Evolutionary conservation across 1,140 invertebrate species (phyloP), one percentile per base, ranked within the genome.

Genomic region (Leguminivora glycinivorella): DNA sequence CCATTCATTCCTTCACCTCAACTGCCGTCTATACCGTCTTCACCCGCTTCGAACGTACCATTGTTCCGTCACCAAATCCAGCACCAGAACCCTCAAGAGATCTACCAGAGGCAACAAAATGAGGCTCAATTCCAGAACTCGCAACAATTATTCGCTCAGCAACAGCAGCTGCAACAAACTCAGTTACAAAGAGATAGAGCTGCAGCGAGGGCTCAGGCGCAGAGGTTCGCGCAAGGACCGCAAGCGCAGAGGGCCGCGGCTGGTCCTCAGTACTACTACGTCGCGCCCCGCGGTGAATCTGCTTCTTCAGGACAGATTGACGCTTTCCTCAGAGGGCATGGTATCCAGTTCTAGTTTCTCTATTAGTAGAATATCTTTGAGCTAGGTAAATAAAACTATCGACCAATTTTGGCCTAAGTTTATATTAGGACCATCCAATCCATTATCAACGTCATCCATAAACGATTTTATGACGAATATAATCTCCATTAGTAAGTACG

Each of bases 301-400:
- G 84, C 92, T n/a, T 92, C 94, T 7, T 90, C 92, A 31, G 95
- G 95, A 19, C 96, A 96, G 82, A 96, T 97, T 80, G 96, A 96
- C 83, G 95, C 96, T 40, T 97, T 96, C 89, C 93, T 97, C 47
- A 93, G 95, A 83, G 95, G 94, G 43, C 94, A 95, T 81, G 94
- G 94, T 80, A 93, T 95, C 77, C 92, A 93, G 75, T 94, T 94
- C 84, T 95, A 93, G 82, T 82, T 79, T 66, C 19, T 70, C 74
- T 82, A 79, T 73, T 52, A 63, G 58, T 63, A 63, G 71, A 79
- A 70, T 63, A 79, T 79, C 78, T 75, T 74, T 79, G 77, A 81
- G 75, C 77, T 85, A 82, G 79, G 70, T 77, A 73, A 80, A 74
- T 75, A 63, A 58, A n/a, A 56, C 71, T 75, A 71, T 76, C 76